Evolutionary conservation across 1,140 invertebrate species (phyloP), one percentile per base, ranked within the genome.

Genomic region (Artemia franciscana): DNA sequence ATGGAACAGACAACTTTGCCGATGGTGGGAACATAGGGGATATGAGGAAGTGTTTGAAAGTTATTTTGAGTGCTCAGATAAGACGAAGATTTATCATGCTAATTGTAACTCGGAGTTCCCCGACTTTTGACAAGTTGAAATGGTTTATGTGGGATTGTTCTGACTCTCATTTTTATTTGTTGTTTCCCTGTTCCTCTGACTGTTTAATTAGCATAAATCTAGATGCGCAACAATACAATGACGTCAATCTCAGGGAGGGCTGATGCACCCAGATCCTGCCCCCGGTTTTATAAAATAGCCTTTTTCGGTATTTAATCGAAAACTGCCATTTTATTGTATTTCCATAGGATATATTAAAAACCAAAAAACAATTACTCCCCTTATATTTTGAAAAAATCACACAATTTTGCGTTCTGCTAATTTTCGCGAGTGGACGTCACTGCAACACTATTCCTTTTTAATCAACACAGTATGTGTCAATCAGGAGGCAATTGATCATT

Each of bases 1-100:
- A 5, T 90, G 87, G 83, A 91, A 91, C 69, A 75, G 85, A 57
- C 87, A 91, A 69, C 71, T 91, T 58, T 90, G 87, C 69, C 80
- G 78, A 1, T 90, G 86, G 86, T 91, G 87, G 87, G 78, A 79
- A 65, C 77, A 83, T 65, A 81, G 86, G 67, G 86, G 85, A 3
- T 89, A 90, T 67, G 74, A 76, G 2, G 79, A 84, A 66, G 78
- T 88, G 27, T 90, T 90, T 70, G 77, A 82, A 65, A 72, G 79
- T 63, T 91, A 88, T 76, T 84, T 82, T 60, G 75, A 76, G 39
- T 91, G 88, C 71, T 72, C 80, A 61, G 80, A 80, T n/a, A 72
- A 78, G 64, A 77, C 82, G 5, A 80, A 83, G 73, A 73, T 91
- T 26, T 85, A 85, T 72, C 88, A 91, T 74, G 87, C 86, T 2